A percentile compares a stretch with the other conserved stretches of the same genome.
Evolutionary conservation across 2,113 vertebrate species (phyloP).

Genomic region (Eubucco bourcierii): DNA sequence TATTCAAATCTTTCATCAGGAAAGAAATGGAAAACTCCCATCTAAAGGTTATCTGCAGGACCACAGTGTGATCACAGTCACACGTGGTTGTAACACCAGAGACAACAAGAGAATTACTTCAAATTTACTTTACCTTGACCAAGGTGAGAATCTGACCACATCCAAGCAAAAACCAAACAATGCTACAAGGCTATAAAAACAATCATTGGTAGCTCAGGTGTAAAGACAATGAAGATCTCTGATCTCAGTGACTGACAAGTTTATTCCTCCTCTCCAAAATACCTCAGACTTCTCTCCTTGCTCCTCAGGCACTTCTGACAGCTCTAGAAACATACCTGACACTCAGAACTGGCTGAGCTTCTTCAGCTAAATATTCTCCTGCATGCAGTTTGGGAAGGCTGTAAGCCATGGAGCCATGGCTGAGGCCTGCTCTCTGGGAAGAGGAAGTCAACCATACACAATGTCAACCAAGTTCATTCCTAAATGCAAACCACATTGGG

Average conservation of each 20-base stretch:
- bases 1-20: neutral
- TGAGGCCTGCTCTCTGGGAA: conserved; percentile 53
- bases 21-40: neutral
- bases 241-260: neutral
- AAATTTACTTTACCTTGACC: neutral
- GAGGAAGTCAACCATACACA: conserved; percentile 25
- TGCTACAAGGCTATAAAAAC: neutral
- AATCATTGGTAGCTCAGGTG: neutral
- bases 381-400: neutral
- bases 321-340: neutral
- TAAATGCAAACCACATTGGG: conserved; percentile 60
- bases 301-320: neutral
- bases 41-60: neutral
- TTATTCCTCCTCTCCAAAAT: neutral
- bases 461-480: conserved; percentile 41
- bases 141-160: neutral
- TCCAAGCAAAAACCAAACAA: neutral
- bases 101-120: neutral
- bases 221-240: neutral
- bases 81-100: neutral
- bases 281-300: neutral
- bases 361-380: conserved; percentile 1
- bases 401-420: neutral
- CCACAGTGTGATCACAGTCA: neutral
- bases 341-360: neutral